Percentiles rank a stretch among this genome's conserved stretches.
Evolutionary conservation across 2,888 invertebrate genomes (phyloP).

Genomic region (Dynastes hyllus): DNA sequence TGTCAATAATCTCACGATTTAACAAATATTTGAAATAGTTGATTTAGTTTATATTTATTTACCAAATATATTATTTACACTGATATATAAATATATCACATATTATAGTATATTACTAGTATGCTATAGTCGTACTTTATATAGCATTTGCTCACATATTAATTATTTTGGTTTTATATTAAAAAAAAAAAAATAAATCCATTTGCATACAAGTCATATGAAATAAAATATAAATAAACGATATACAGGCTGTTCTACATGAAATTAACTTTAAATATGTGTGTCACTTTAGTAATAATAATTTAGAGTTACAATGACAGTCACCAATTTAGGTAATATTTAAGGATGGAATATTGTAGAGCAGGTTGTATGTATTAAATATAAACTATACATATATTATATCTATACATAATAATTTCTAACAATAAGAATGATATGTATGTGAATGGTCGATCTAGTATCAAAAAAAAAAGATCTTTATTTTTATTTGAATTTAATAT

Average conservation of each 20-base stretch:
- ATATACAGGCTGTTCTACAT: slow-evolving; percentile 39
- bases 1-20: slow-evolving; percentile 70
- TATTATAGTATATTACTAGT: slow-evolving; percentile 51
- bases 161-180: slow-evolving; percentile 55
- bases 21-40: slow-evolving; percentile 63
- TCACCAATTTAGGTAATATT: slow-evolving; percentile 26
- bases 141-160: slow-evolving; percentile 58
- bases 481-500: slow-evolving; percentile 56
- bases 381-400: slow-evolving; percentile 9
- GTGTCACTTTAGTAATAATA: background rate
- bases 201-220: slow-evolving; percentile 51
- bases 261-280: slow-evolving; percentile 22
- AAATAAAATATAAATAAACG: slow-evolving; percentile 10
- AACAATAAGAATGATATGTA: slow-evolving; percentile 43
- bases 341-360: slow-evolving; percentile 32
- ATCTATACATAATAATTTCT: slow-evolving; percentile 8
- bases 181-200: slow-evolving; percentile 49
- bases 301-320: slow-evolving; percentile 22
- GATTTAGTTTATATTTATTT: slow-evolving; percentile 65
- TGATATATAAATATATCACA: slow-evolving; percentile 56
- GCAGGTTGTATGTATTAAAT: slow-evolving; percentile 15
- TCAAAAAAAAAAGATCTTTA: slow-evolving; percentile 40
- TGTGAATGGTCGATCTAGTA: slow-evolving; percentile 45
- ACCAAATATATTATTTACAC: slow-evolving; percentile 67
- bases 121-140: slow-evolving; percentile 57